Percentiles rank a stretch among this genome's conserved stretches.
Evolutionary conservation across 2,888 invertebrate genomes (phyloP).

Genomic region (Drosophila nr. medialis): DNA sequence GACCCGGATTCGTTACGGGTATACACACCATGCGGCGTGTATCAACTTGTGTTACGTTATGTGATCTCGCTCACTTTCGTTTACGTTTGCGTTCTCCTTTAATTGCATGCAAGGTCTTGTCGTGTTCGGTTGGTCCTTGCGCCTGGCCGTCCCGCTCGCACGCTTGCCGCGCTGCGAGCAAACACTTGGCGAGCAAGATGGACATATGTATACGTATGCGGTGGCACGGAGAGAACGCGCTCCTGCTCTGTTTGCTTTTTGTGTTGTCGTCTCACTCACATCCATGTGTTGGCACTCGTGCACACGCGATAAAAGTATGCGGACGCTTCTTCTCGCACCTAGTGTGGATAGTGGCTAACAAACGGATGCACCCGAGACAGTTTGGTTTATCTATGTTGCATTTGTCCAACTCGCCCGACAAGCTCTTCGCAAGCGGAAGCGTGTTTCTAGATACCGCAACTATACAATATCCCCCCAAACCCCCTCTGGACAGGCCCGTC

Average conservation of each 20-base stretch:
- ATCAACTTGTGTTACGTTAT: conserved; percentile 16
- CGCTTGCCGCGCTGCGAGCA: conserved; percentile 26
- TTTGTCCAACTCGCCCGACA: conserved; percentile 37
- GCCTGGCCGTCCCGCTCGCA: conserved; percentile 25
- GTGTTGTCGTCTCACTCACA: conserved; percentile 53
- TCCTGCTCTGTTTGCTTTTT: conserved; percentile 17
- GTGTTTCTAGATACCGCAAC: not conserved
- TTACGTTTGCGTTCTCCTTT: conserved; percentile 17
- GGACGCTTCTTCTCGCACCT: conserved; percentile 52
- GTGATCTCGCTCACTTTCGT: not conserved
- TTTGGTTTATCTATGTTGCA: conserved; percentile 15
- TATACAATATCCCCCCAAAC: conserved; percentile 1
- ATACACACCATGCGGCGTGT: conserved; percentile 22
- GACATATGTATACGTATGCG: conserved; percentile 13
- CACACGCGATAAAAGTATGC: conserved; percentile 60
- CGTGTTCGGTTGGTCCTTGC: conserved; percentile 9
- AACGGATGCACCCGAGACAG: conserved; percentile 28
- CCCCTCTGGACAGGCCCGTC: conserved; percentile 4
- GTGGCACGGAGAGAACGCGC: conserved; percentile 34
- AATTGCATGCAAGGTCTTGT: conserved; percentile 6
- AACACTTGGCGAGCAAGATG: conserved; percentile 45
- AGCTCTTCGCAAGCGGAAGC: conserved; percentile 41
- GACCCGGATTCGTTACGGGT: conserved; percentile 24
- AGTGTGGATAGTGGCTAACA: conserved; percentile 39
- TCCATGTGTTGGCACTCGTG: conserved; percentile 51